These are phyloP conservation scores for Nebria salina DNA, from an alignment of 2,888 invertebrate genomes.

Conservation along the genomic window DNA sequence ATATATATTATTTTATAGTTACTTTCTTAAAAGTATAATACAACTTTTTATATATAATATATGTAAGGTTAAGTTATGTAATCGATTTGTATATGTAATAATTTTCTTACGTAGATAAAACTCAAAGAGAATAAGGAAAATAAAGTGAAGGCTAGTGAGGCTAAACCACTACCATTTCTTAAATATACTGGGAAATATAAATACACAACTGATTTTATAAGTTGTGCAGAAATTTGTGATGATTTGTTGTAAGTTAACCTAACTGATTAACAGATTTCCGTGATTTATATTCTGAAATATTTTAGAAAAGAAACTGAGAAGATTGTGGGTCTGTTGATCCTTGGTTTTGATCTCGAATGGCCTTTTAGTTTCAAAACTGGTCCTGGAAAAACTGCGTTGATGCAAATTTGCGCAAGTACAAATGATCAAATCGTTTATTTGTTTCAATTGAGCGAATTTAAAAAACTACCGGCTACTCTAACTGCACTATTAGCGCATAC, in stretches of 20 bases:
- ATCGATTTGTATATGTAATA: constrained; percentile 9
- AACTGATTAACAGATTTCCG: constrained; percentile 16
- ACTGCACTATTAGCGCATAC: constrained; percentile 66
- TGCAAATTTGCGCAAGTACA: constrained; percentile 70
- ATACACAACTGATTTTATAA: constrained; percentile 59
- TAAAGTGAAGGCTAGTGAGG: constrained; percentile 39
- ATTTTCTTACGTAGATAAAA: constrained; percentile 24
- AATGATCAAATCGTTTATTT: constrained; percentile 66
- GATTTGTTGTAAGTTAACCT: constrained; percentile 60
- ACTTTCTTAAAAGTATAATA: background rate
- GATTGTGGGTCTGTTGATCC: constrained; percentile 60
- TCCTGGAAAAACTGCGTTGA: constrained; percentile 69
- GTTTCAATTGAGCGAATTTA: constrained; percentile 67
- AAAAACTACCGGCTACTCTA: constrained; percentile 68
- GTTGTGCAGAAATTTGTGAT: constrained; percentile 64
- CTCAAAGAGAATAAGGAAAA: constrained; percentile 36
- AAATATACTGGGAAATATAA: constrained; percentile 57
- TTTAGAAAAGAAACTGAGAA: constrained; percentile 59
- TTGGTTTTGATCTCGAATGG: constrained; percentile 77
- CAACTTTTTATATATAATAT: constrained; percentile 6
- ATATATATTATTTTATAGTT: background rate
- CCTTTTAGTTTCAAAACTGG: constrained; percentile 70
- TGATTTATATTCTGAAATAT: constrained; percentile 16
- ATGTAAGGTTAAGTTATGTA: constrained; percentile 28
- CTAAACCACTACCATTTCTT: constrained; percentile 51